Evolutionary conservation across 2,797 vertebrate genomes (phyloP), one percentile per base, ranked within the genome.

Genomic region (Acanthis flammea): DNA sequence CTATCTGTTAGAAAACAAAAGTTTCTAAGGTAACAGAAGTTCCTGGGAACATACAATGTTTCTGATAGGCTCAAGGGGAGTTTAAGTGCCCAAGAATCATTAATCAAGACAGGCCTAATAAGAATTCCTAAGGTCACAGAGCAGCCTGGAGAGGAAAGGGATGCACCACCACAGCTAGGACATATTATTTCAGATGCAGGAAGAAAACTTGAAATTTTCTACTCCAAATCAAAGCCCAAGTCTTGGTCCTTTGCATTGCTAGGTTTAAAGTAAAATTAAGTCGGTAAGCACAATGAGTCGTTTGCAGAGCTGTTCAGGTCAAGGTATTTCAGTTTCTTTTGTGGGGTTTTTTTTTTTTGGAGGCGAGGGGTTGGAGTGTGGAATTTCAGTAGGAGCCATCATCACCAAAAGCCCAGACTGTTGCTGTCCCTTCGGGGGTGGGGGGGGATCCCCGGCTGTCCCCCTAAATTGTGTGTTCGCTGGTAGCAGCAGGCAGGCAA

Each of bases 71-170:
- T 30, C 19, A 55, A 55, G n/a, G 8, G 9, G 28, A 70, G 31
- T 8, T 75, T 50, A 68, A 39, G 23, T 82, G 48, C n/a, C 55
- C 55, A 30, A 50, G n/a, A 28, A 23, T n/a, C 55, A 70, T 68
- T 75, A 50, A 68, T 61, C 42, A 54, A 62, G 28, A 60, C 1
- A 0, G 19, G 48, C 19, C 19, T 75, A 62, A 55, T 0, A 0
- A 68, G 27, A 75, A 50, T 55, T 37, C 35, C 37, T 37, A 61
- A 62, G 35, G 27, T 25, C 1, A 0, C 3, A 68, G 35, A 61
- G 31, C 3, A 4, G 35, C 54, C 41, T 53, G 9, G 18, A 41
- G 28, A 75, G 31, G 23, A 75, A 42, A 47, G 28, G 35, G 9
- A 44, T 50, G 31, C 19, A 62, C 16, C 35, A 48, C 48, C 42